Base-by-base conservation (phyloP, 1,140 invertebrate species). In the Pseudomyrmex pallidus region DNA sequence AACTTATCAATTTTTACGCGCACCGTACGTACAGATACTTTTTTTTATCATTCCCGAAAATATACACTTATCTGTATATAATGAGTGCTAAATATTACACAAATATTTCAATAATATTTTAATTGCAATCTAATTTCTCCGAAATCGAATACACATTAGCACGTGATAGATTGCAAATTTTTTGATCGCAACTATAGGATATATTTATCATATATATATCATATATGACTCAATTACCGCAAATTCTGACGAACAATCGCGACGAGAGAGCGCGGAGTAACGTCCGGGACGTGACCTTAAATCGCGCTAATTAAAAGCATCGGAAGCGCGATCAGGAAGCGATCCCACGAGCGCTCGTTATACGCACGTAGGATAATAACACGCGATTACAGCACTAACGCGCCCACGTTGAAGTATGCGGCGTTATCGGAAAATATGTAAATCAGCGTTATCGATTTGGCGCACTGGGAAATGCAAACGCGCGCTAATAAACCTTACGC, bases 341-440 rank as follows among this genome's bases (percentile, higher is more conserved):
- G 20, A n/a, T 59, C 20, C 50, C 20, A 13, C 54, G 44, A 17
- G 76, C 44, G 35, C 35, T 52, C 20, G 64, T 70, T 57, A 68
- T n/a, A 54, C 48, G 52, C 64, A 56, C 57, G 52, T 57, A 61
- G 22, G 73, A 72, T 84, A 88, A 88, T 88, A 85, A 88, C 86
- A 88, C 72, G 68, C 57, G 78, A 89, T 89, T 89, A 88, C 74
- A 84, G 52, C 20, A 50, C 57, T 70, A 74, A 85, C 54, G 77
- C 77, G 74, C 5, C 35, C 10, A 70, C 59, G 62, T 62, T 74
- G 83, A 89, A 89, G 82, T 86, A 86, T 74, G 78, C 25, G 73
- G 54, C 20, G 59, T 89, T 89, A 89, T 89, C 87, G 87, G 78
- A 59, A 88, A 88, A 84, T 86, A 88, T 89, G 78, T 89, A 89